A percentile compares a stretch with the other conserved stretches of the same genome.
Conservation (phyloP, 2,113 vertebrate species). For the Salminus brasiliensis region DNA sequence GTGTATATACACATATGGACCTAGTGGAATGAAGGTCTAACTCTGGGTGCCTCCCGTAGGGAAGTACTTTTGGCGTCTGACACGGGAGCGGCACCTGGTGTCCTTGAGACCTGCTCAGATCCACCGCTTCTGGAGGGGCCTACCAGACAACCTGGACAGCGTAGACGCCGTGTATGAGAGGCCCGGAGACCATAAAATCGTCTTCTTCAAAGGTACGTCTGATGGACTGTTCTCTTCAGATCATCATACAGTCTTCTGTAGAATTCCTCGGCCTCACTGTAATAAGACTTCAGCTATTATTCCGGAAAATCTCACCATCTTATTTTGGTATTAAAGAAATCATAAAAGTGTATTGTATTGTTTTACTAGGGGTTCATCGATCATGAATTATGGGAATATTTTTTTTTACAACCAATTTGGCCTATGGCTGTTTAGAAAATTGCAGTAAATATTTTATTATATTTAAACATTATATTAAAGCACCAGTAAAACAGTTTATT, state of each 20-base stretch:
- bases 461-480: too few relatives aligned
- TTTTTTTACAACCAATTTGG: too few relatives aligned
- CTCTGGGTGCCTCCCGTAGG: slow-evolving; percentile 69
- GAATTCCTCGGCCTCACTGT: not conserved
- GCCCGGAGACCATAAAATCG: slow-evolving; percentile 90
- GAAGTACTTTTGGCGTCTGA: slow-evolving; percentile 95
- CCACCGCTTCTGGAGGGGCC: slow-evolving; percentile 94
- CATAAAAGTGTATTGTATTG: too few relatives aligned
- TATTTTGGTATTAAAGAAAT: too few relatives aligned
- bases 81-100: slow-evolving; percentile 91
- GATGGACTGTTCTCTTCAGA: not conserved
- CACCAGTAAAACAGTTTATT: too few relatives aligned
- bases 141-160: slow-evolving; percentile 87
- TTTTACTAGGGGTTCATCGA: too few relatives aligned
- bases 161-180: slow-evolving; percentile 93
- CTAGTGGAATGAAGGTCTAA: not conserved
- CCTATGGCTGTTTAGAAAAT: too few relatives aligned
- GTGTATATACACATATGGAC: not conserved
- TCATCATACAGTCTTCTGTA: not conserved
- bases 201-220: slow-evolving; percentile 95
- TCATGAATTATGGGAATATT: too few relatives aligned
- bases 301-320: too few relatives aligned
- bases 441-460: too few relatives aligned
- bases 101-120: slow-evolving; percentile 91
- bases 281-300: too few relatives aligned